Evolutionary conservation across 1,140 invertebrate species (phyloP), one percentile per base, ranked within the genome.

Genomic region (Sitodiplosis mosellana): DNA sequence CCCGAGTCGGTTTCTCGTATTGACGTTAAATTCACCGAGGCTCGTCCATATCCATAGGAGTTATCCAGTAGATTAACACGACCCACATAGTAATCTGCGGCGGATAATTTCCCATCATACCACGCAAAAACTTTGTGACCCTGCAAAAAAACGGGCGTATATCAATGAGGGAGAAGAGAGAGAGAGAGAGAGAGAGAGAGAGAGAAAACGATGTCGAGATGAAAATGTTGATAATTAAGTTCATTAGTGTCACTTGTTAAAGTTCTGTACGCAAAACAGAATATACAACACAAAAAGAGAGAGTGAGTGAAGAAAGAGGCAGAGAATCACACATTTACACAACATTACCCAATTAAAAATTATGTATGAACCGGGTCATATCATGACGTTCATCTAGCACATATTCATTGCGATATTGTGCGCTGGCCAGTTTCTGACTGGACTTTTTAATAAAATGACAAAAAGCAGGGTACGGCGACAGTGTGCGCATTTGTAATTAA

Each of bases 1-100:
- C 89, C 90, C 54, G 82, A 78, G 66, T 94, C 89, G 34, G 80
- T 77, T 60, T 91, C 86, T 49, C 82, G 72, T 53, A 94, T 87
- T 43, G 81, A 77, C n/a, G 85, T 89, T 45, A 93, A 68, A 66
- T 92, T 92, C 55, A 91, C 77, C 52, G 87, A 87, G 34, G 86
- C 87, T 52, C 75, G 72, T 47, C 85, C 85, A 44, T 73, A 77
- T 2, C 70, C 70, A 15, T 58, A 55, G 14, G 64, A 55, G 12
- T 72, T 68, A 12, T 72, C 65, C 8, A 80, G 57, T 38, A 75
- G 69, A 59, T 70, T 75, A 52, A 90, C 76, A 41, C 88, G 74
- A 10, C 81, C 83, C 10, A 72, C 71, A 64, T 83, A 93, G 0
- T 78, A 76, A 51, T 81, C 77, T 21, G 72, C 75, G 36, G 76